These are phyloP conservation scores for Tricholaema leucomelas DNA, from an alignment of 2,113 vertebrate genomes.

Conservation along the genomic window DNA sequence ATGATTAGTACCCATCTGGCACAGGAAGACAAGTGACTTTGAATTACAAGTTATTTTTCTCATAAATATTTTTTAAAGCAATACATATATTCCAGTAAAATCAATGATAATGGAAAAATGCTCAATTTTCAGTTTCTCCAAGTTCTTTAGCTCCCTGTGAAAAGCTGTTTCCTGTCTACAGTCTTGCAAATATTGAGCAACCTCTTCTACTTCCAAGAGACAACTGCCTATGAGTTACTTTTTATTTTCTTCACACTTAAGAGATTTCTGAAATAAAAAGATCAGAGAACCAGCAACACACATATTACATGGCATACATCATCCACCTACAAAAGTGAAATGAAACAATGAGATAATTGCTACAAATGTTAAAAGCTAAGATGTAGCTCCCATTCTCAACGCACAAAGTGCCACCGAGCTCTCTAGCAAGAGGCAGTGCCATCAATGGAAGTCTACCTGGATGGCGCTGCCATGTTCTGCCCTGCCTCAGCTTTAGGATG, in stretches of 20 bases:
- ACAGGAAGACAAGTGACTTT: neutral
- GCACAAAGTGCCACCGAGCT: neutral
- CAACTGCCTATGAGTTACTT: neutral
- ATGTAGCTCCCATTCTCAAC: neutral
- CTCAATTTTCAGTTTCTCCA: neutral
- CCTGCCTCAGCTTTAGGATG: neutral
- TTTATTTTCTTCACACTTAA: neutral
- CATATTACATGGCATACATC: neutral
- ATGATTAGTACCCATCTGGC: neutral
- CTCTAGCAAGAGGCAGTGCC: neutral
- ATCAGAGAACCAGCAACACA: neutral
- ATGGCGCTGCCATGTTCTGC: neutral
- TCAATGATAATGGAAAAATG: neutral
- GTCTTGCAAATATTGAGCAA: neutral
- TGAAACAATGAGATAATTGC: neutral
- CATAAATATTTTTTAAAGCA: constrained; percentile 12
- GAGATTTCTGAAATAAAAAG: neutral
- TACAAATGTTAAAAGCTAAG: neutral
- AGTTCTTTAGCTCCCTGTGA: neutral
- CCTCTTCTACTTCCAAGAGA: neutral
- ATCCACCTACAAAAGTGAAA: neutral
- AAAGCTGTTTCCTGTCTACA: neutral
- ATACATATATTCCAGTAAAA: constrained; percentile 23
- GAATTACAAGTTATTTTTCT: constrained; percentile 27
- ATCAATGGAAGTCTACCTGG: neutral